Percentiles rank a stretch among this genome's conserved stretches.
Conservation (phyloP, 2,888 invertebrate species). For the Tachina grossa region DNA sequence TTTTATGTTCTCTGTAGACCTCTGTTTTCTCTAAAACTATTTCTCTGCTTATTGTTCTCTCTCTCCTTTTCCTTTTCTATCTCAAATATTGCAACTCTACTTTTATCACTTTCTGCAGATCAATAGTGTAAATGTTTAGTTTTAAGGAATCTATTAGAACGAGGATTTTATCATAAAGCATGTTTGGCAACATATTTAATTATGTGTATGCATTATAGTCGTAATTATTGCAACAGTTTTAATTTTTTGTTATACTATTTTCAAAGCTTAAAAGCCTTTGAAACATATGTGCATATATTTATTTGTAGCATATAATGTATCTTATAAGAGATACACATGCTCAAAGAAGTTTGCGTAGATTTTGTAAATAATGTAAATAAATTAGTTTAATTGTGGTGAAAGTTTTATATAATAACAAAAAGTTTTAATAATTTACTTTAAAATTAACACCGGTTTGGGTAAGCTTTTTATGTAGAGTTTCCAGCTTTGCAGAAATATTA, state of each 20-base stretch:
- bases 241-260: neutral
- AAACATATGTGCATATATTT: neutral
- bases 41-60: neutral
- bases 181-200: constrained; percentile 27
- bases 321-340: constrained; percentile 2
- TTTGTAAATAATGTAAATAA: constrained; percentile 65
- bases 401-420: constrained; percentile 6
- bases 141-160: constrained; percentile 35
- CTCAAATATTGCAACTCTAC: constrained; percentile 42
- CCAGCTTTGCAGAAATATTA: constrained; percentile 45
- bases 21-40: neutral
- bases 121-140: constrained; percentile 34
- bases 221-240: neutral
- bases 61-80: constrained; percentile 9
- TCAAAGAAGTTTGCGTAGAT: constrained; percentile 17
- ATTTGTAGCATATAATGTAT: constrained; percentile 9
- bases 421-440: neutral
- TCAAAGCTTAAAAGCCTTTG: constrained; percentile 8
- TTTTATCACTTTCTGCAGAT: constrained; percentile 49
- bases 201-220: neutral
- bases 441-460: constrained; percentile 57
- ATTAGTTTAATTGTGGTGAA: constrained; percentile 33
- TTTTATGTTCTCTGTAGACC: constrained; percentile 34
- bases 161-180: constrained; percentile 40
- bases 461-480: constrained; percentile 35